A percentile compares a stretch with the other conserved stretches of the same genome.
Conservation (phyloP, 2,888 invertebrate species). For the Drosophila anomalata region DNA sequence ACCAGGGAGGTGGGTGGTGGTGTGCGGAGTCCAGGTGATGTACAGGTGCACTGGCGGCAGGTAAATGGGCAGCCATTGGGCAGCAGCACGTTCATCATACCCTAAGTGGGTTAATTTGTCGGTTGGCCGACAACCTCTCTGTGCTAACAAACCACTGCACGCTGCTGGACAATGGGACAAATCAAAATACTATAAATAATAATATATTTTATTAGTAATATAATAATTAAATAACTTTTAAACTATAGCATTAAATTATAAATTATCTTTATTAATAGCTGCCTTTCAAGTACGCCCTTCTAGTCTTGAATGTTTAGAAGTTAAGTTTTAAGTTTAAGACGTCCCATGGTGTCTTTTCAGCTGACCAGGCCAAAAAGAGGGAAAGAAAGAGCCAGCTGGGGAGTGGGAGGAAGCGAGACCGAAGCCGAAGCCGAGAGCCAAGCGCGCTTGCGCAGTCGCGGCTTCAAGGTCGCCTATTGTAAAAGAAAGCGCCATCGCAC, state of each 20-base stretch:
- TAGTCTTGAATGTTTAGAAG: no score
- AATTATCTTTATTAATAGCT: no score
- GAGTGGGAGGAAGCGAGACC: slow-evolving; percentile 3
- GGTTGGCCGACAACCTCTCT: slow-evolving; percentile 33
- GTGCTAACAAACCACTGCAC: slow-evolving; percentile 34
- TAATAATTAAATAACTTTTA: neutral
- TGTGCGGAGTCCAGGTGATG: neutral
- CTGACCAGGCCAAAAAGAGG: neutral
- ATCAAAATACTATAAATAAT: neutral
- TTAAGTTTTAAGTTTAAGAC: neutral
- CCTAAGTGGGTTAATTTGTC: slow-evolving; percentile 73
- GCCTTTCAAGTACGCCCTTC: no score
- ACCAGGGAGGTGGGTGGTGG: neutral
- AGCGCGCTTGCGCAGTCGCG: slow-evolving; percentile 72
- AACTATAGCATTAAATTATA: no score
- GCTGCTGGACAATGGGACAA: neutral
- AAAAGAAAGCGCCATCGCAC: slow-evolving; percentile 74
- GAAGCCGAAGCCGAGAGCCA: neutral
- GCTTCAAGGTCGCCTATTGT: slow-evolving; percentile 79
- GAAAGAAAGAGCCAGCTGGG: slow-evolving; percentile 1
- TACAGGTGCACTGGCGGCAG: slow-evolving; percentile 2
- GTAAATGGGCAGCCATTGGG: slow-evolving; percentile 10
- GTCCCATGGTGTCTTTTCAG: neutral
- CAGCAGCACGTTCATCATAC: slow-evolving; percentile 72
- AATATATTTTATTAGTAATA: neutral